Conservation (phyloP, 2,113 vertebrate genomes). For the Crocuta crocuta region DNA sequence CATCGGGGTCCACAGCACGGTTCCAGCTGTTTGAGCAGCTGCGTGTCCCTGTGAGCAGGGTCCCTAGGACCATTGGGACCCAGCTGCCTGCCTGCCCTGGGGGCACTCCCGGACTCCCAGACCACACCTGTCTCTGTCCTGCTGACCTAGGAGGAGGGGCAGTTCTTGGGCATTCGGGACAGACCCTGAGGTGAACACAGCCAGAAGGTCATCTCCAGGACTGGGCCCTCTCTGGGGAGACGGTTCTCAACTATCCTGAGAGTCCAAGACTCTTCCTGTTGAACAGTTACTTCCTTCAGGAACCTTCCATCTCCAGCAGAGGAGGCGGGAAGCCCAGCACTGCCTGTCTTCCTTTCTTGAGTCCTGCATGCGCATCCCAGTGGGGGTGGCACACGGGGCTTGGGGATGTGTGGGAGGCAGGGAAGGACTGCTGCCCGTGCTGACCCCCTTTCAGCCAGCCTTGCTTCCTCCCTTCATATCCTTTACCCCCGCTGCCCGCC, state of each 20-base stretch:
- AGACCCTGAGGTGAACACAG: background rate
- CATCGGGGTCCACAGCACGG: background rate
- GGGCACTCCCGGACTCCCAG: too few species aligned
- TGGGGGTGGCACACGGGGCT: too few species aligned
- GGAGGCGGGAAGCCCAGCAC: background rate
- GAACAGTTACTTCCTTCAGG: background rate
- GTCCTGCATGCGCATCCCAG: rapidly evolving
- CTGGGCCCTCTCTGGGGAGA: too few species aligned
- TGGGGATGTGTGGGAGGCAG: too few species aligned
- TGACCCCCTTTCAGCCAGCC: background rate
- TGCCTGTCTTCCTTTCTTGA: background rate
- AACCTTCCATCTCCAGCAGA: background rate
- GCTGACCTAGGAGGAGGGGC: background rate
- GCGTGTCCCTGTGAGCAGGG: background rate
- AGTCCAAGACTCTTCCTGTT: background rate
- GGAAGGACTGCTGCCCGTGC: background rate
- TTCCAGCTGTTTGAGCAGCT: background rate
- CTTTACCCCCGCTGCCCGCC: rapidly evolving
- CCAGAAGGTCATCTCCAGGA: background rate
- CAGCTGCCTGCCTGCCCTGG: background rate
- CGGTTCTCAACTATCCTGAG: background rate
- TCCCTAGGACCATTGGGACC: too few species aligned
- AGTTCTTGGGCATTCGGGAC: background rate
- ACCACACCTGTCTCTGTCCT: background rate
- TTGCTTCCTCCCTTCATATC: background rate